Evolutionary conservation across 1,140 invertebrate species (phyloP), one percentile per base, ranked within the genome.

Genomic region (Nasonia longicornis): DNA sequence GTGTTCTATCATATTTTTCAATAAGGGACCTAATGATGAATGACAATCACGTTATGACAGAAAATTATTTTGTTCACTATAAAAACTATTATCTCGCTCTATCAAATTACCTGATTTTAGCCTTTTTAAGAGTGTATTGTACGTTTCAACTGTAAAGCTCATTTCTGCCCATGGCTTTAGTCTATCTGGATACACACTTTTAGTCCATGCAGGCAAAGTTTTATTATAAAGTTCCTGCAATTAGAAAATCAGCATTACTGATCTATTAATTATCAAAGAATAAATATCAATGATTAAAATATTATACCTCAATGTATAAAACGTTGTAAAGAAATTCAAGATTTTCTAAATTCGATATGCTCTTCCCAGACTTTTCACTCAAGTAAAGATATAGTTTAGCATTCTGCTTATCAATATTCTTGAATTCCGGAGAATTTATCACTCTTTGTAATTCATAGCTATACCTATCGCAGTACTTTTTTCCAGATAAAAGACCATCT

Each of bases 151-250:
- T 80, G 86, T 88, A 82, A 93, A 94, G 88, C 92, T 93, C 74
- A 93, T 88, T 78, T 88, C 88, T 4, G 94, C 91, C 2, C 92
- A 87, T 52, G 88, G 85, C 79, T 89, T 88, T 84, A 94, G 83
- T 85, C 92, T 91, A 52, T 93, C 88, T 31, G 93, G 93, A 86
- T 89, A 94, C 3, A 93, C 90, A 29, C 83, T 85, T 77, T 92
- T 87, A 0, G 95, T 95, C 95, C 96, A 97, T 14, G 92, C 89
- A 0, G 96, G 96, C 66, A 97, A 88, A 16, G 93, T 93, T 80
- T 93, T 93, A 85, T 96, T 96, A 85, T 95, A 93, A 22, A 93
- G 85, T 78, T 87, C 86, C 93, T 93, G 79, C 26, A 88, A 85
- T 84, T 76, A 42, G 71, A 20, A 72, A 77, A 35, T 31, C 42